Evolutionary conservation across 2,797 vertebrate species (phyloP).

Genomic region (Todus mexicanus): DNA sequence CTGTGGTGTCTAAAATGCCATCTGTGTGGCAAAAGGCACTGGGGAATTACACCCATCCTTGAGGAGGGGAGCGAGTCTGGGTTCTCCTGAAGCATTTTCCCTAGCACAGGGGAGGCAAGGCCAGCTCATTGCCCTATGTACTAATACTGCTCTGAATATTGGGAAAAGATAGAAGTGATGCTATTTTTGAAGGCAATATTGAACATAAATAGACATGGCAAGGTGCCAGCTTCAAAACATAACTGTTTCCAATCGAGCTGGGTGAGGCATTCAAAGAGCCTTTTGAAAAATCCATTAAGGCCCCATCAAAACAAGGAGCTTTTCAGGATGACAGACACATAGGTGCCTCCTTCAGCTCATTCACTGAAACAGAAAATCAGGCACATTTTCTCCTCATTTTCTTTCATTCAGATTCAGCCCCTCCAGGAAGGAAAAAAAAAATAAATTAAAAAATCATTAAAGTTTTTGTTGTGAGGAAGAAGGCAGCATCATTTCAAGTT

Average conservation of each 20-base stretch:
- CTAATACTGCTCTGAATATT: neutral
- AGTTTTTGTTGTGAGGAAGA: neutral
- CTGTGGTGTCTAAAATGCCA: neutral
- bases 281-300: constrained; percentile 45
- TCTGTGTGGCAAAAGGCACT: neutral
- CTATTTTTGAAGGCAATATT: constrained; percentile 48
- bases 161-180: neutral
- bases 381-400: neutral
- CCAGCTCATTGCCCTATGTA: neutral
- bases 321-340: constrained; percentile 20
- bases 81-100: neutral
- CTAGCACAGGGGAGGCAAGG: neutral
- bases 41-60: neutral
- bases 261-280: neutral
- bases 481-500: neutral
- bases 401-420: neutral
- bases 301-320: constrained; percentile 57
- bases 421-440: neutral
- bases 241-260: neutral
- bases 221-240: constrained; percentile 41
- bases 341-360: constrained; percentile 38
- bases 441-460: neutral
- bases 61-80: neutral
- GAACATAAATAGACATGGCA: constrained; percentile 53
- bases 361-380: neutral